These are phyloP conservation scores for Sebastes miniatus DNA, from an alignment of 2,797 vertebrate species.

Conservation along the genomic window DNA sequence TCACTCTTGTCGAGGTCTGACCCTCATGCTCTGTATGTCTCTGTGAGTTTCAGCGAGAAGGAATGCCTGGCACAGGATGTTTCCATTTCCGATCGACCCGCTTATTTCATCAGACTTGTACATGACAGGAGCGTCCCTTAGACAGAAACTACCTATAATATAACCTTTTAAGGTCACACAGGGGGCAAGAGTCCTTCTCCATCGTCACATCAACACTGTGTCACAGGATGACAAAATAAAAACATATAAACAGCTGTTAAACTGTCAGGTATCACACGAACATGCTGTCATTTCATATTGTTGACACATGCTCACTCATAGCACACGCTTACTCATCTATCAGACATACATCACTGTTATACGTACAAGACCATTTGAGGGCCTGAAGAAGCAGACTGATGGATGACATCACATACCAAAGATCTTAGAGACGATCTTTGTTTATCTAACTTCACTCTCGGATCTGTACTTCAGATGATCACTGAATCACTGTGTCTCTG, in stretches of 20 bases:
- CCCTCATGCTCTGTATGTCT: neutral
- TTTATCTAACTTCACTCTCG: neutral
- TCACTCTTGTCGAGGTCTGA: neutral
- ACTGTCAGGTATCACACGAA: neutral
- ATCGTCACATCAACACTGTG: neutral
- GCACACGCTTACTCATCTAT: constrained; percentile 32
- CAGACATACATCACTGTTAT: neutral
- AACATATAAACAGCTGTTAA: constrained; percentile 2
- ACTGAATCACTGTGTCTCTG: neutral
- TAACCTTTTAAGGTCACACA: constrained; percentile 41
- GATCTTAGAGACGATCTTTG: neutral
- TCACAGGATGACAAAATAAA: constrained; percentile 14
- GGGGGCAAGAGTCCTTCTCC: neutral
- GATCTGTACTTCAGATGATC: neutral
- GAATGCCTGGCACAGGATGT: constrained; percentile 6
- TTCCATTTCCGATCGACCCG: neutral
- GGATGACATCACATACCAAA: constrained; percentile 16
- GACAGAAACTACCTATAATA: constrained; percentile 5
- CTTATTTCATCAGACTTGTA: neutral
- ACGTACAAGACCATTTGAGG: constrained; percentile 14
- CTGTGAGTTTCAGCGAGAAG: neutral
- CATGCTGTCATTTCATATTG: constrained; percentile 5
- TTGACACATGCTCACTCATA: neutral
- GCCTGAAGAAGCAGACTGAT: neutral
- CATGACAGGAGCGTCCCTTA: neutral